Evolutionary conservation across 1,140 invertebrate genomes (phyloP), one percentile per base, ranked within the genome.

Genomic region (Pogonomyrmex barbatus): DNA sequence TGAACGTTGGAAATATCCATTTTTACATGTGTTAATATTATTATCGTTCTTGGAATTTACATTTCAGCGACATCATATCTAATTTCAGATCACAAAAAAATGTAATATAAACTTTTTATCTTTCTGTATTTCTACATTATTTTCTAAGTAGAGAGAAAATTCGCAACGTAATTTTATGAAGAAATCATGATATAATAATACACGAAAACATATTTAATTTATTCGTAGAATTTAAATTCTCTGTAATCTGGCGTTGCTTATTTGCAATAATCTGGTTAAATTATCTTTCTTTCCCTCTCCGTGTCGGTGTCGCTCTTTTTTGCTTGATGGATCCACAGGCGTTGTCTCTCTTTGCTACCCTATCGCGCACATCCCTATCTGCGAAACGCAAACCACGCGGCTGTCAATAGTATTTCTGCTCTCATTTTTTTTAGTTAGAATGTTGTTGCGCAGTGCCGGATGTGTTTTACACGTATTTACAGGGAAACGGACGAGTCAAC

Each of bases 381-480:
- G n/a, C 36, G 47, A 54, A 12, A 14, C 42, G 39, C 47, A n/a
- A 8, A 42, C 71, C 70, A 24, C 24, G 52, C 73, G 10, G 10
- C 36, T 63, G 39, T 85, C 65, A 68, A 87, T 39, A 14, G 3
- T 78, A 9, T 62, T 8, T 39, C 45, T 81, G 50, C 14, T 62
- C 60, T 76, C 24, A 30, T n/a, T n/a, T 54, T 33, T 91, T 33
- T 90, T 90, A 88, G 88, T 91, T 77, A 88, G 82, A 82, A 71
- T 85, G 62, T 92, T 85, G 62, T 92, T 90, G 88, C 45, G 47
- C 79, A 87, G 75, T 76, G 86, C 71, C 45, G 56, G 70, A 56
- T 54, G 52, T 82, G 85, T 86, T 86, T 54, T 86, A 92, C 86
- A 91, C 68, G 82, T 88, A 91, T 88, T 87, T 88, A 88, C 76